Base-by-base conservation (phyloP, 2,797 vertebrate species). In the Pantherophis alleghaniensis region DNA sequence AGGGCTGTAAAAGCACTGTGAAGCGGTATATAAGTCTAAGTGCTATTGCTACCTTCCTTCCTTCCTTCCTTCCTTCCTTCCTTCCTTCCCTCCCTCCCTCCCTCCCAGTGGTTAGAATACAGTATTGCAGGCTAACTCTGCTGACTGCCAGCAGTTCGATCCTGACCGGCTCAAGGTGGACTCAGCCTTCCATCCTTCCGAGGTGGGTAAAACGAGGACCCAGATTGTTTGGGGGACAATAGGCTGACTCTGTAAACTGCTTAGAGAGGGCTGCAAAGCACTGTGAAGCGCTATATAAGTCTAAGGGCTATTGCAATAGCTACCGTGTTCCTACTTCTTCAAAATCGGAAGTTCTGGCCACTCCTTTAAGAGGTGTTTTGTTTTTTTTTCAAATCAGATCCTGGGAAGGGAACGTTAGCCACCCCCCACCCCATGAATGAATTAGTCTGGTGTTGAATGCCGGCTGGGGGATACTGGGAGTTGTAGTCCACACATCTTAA, bases 241-340 rank as follows among this genome's bases (percentile, higher is more conserved):
- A 56, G 13, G 55, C 55, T 7, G 59, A 60, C 0, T 9, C 59
- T 61, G 59, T 26, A 3, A 61, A 61, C 60, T 0, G 1, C 60
- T 61, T 20, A 61, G 24, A 61, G 28, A n/a, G 5, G 28, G 28
- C 28, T 66, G 12, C 1, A 66, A 66, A 66, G 12, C 12, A 1
- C 61, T 63, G 11, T 1, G 12, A 66, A 66, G 63, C 12, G 12
- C 28, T 5, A n/a, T 69, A 69, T 2, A 32, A 16, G 4, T 69
- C 28, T 2, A 63, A 28, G 4, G 0, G 9, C 24, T 61, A 66
- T 6, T n/a, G 3, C 24, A 1, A 4, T 26, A 0, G 28, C 63
- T 32, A 32, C 63, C 5, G 5, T 16, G 63, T 69, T 69, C 63
- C n/a, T 69, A 69, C 32, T 69, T 32, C n/a, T 16, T 69, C n/a